Conservation (phyloP, 2,797 vertebrate species). For the Syncerus caffer region DNA sequence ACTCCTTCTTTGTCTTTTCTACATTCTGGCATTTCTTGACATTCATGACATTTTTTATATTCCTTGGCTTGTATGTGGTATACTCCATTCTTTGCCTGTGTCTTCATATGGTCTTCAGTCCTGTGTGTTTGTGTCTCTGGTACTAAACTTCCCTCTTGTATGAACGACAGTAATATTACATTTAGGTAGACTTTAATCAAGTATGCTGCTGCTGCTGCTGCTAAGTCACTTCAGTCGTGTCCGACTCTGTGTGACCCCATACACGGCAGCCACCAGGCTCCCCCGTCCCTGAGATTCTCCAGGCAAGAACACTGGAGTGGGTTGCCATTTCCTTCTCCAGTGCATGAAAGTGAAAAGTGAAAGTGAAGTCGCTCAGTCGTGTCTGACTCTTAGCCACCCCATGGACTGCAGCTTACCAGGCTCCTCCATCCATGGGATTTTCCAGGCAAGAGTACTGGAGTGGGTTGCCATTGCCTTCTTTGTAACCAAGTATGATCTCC, state of each 20-base stretch:
- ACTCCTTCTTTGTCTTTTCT: background rate
- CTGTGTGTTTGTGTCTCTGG: background rate
- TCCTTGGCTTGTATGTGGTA: background rate
- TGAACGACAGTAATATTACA: background rate
- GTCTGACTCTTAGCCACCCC: fast-evolving
- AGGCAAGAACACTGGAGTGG: background rate
- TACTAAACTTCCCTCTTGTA: background rate
- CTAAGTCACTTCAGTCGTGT: background rate
- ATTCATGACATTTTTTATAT: background rate
- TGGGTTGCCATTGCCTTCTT: background rate
- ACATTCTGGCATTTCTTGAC: background rate
- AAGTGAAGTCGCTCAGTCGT: background rate
- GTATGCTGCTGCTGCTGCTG: background rate
- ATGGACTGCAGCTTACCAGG: background rate
- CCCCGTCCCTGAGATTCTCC: background rate
- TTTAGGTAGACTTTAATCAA: background rate
- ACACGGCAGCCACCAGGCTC: fast-evolving
- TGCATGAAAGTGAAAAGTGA: background rate
- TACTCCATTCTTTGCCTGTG: background rate
- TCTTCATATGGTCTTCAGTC: background rate
- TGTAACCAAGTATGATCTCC: background rate
- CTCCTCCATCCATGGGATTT: background rate
- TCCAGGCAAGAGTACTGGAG: background rate
- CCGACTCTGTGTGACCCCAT: background rate
- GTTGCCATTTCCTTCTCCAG: background rate